Evolutionary conservation across 1,140 invertebrate species (phyloP), one percentile per base, ranked within the genome.

Genomic region (Orius insidiosus): DNA sequence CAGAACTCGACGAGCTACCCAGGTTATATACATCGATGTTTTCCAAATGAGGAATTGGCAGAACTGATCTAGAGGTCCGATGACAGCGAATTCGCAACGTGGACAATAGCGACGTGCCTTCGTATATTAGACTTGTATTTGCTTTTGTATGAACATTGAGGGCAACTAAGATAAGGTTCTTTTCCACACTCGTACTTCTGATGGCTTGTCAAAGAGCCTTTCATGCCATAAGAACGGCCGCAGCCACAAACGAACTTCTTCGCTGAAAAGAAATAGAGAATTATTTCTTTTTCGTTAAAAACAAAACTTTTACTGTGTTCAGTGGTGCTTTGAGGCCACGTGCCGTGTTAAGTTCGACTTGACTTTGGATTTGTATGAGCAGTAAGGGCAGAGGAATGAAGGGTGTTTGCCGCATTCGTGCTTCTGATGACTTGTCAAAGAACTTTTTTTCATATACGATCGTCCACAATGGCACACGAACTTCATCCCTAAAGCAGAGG

Each of bases 371-470:
- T 65, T 52, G 63, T 58, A 37, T 61, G 64, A 11, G 54, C 70
- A 74, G 48, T 65, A 61, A 14, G 67, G 68, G 51, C 71, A 75
- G 48, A 66, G 64, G 55, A 68, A 69, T n/a, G 67, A 57, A 1
- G 71, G 70, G 38, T 68, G 65, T 47, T 69, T 65, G 6, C 70
- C 70, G 47, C 70, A 74, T 54, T 74, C 70, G 56, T 65, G 64
- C 13, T 63, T 60, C 13, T 69, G 55, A 43, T 54, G 50, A 1
- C 45, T 33, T n/a, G n/a, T n/a, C 30, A 49, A n/a, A 44, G 7
- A 31, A 24, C 6, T 2, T 9, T 40, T 15, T 15, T 40, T 10
- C 15, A 8, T 18, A 13, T 40, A 19, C 38, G 19, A n/a, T 40
- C 64, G 43, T 66, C 65, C 18, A 67, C 66, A n/a, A 64, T 64